Evolutionary conservation across 2,113 vertebrate species (phyloP).

Genomic region (Crotalus helleri): DNA sequence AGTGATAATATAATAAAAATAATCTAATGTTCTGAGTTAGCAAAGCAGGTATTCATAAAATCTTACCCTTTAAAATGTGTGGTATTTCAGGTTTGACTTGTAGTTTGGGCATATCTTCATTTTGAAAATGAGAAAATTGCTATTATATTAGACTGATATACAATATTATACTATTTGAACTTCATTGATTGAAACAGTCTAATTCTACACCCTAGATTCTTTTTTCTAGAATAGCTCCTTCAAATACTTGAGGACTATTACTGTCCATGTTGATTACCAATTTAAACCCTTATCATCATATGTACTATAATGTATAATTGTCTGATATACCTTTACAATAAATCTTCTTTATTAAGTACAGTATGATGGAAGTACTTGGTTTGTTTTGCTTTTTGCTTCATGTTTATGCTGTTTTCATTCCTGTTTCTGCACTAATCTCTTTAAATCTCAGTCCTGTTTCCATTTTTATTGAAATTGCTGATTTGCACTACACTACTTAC

Average conservation of each 20-base stretch:
- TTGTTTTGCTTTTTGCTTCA: background rate
- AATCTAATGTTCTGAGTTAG: slow-evolving; percentile 1
- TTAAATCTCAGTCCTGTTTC: background rate
- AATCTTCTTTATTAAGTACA: slow-evolving; percentile 67
- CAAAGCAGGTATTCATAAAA: slow-evolving; percentile 15
- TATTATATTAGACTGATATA: background rate
- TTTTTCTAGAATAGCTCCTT: background rate
- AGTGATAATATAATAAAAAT: background rate
- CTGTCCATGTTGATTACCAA: slow-evolving; percentile 28
- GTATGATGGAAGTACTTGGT: slow-evolving; percentile 25
- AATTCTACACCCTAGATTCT: background rate
- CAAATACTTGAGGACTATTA: background rate
- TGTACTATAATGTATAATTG: slow-evolving; percentile 70
- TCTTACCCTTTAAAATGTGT: slow-evolving; percentile 24
- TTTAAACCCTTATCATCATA: slow-evolving; percentile 54
- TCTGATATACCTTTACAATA: slow-evolving; percentile 72
- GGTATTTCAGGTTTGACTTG: slow-evolving; percentile 20
- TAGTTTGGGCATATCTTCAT: background rate
- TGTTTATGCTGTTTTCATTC: background rate
- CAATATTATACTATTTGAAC: background rate
- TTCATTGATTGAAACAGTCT: background rate
- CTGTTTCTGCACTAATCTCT: background rate
- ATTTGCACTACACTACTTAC: background rate
- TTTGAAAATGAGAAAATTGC: background rate
- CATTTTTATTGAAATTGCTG: background rate